Percentiles rank a stretch among this genome's conserved stretches.
Conservation (phyloP, 2,797 vertebrate species). For the Manis crassicaudata region DNA sequence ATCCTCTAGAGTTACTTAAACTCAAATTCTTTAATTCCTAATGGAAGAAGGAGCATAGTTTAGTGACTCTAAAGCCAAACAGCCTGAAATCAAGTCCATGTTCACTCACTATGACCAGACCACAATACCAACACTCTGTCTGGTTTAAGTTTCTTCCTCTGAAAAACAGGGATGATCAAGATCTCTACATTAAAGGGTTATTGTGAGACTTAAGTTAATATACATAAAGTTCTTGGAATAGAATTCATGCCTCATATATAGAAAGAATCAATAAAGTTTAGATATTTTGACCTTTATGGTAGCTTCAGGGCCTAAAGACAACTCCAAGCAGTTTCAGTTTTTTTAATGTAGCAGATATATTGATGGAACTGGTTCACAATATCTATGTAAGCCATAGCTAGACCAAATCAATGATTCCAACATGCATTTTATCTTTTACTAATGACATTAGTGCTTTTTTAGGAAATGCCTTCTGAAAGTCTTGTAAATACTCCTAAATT, state of each 20-base stretch:
- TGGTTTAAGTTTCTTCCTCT: background rate
- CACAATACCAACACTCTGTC: background rate
- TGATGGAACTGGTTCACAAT: background rate
- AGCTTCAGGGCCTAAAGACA: background rate
- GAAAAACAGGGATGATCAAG: background rate
- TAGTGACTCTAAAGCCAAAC: background rate
- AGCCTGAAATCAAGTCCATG: background rate
- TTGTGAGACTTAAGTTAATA: background rate
- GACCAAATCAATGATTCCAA: background rate
- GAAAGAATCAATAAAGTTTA: background rate
- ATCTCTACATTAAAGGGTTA: background rate
- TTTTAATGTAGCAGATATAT: background rate
- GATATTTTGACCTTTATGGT: background rate
- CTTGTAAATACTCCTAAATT: background rate
- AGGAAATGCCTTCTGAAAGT: background rate
- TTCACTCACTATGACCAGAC: background rate
- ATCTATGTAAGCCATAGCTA: background rate
- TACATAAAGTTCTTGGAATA: background rate
- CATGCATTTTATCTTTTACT: background rate
- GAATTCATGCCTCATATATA: background rate
- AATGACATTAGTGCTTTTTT: background rate
- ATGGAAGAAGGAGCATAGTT: background rate
- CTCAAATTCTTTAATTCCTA: background rate
- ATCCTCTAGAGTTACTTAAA: background rate
- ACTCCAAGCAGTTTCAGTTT: background rate